Base-by-base conservation (phyloP, 1,140 invertebrate genomes). In the Manduca sexta region DNA sequence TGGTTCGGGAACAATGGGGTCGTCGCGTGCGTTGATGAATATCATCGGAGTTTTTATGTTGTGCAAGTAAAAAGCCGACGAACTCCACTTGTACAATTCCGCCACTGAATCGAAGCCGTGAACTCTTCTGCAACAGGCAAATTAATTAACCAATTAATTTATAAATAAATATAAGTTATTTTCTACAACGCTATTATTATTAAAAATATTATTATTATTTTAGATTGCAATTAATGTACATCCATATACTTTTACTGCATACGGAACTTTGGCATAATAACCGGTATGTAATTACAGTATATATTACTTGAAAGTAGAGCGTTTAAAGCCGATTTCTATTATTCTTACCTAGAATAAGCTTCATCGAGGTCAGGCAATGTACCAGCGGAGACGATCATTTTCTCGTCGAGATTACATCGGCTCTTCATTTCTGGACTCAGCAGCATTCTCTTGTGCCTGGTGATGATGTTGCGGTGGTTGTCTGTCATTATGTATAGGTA, bases 401-500 rank as follows among this genome's bases (percentile, higher is more conserved):
- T 89, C 73, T 95, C 93, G 56, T 93, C 92, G 18, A 96, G 87
- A 45, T 88, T 85, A 61, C 89, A 89, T 37, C 88, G 89, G 34
- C 87, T 84, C 74, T 93, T 93, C 3, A 93, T 88, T 35, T 96
- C 92, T 10, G 93, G 91, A 12, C 89, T 90, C 8, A 97, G 86
- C 37, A 97, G 82, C 31, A 92, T 89, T 52, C 91, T 88, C 53
- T 93, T 92, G 80, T 97, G 94, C 26, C 90, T 88, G 1, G 94
- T 87, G 49, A 98, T 93, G 31, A 97, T 91, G 60, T 91, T 91
- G 49, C 95, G 94, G 63, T 97, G 92, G 69, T 95, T 96, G 74
- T 96, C 94, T 1, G 95, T 96, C 93, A 98, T 96, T 30, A 95
- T 91, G 70, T 95, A 96, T n/a, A 97, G 85, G 74, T 98, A 98